These are phyloP conservation scores for Erythrocercus mccallii DNA, from an alignment of 2,113 vertebrate species.

Conservation along the genomic window DNA sequence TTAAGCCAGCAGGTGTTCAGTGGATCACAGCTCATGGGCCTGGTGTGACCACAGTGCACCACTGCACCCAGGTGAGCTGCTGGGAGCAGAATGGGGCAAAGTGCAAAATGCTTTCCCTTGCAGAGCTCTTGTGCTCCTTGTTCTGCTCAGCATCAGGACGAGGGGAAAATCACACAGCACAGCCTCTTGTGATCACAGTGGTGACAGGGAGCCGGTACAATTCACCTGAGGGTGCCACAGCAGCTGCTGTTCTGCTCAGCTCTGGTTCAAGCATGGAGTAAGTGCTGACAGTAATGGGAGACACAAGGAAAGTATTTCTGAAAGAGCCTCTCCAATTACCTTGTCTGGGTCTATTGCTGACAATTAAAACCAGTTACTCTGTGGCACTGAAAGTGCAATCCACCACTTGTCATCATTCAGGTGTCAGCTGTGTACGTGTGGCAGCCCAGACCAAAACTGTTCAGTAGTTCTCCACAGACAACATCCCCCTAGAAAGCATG, in stretches of 20 bases:
- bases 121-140: accelerated
- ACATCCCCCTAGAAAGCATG: not conserved
- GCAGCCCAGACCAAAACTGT: not conserved
- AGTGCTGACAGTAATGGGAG: not conserved
- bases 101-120: not conserved
- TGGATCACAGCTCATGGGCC: not conserved
- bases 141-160: not conserved
- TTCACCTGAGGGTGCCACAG: not conserved
- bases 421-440: not conserved
- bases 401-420: not conserved
- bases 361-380: not conserved
- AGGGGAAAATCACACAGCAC: not conserved
- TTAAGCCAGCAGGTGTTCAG: not conserved
- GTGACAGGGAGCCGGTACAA: not conserved
- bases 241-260: not conserved
- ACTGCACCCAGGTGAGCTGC: not conserved
- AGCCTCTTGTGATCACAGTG: not conserved
- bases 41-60: not conserved
- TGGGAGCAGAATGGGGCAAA: not conserved
- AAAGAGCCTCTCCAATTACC: not conserved
- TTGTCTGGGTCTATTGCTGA: not conserved
- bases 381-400: not conserved
- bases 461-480: not conserved
- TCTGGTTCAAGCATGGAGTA: not conserved
- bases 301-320: not conserved